A percentile compares a stretch with the other conserved stretches of the same genome.
Evolutionary conservation across 1,140 invertebrate species (phyloP).

Genomic region (Psix sp.): DNA sequence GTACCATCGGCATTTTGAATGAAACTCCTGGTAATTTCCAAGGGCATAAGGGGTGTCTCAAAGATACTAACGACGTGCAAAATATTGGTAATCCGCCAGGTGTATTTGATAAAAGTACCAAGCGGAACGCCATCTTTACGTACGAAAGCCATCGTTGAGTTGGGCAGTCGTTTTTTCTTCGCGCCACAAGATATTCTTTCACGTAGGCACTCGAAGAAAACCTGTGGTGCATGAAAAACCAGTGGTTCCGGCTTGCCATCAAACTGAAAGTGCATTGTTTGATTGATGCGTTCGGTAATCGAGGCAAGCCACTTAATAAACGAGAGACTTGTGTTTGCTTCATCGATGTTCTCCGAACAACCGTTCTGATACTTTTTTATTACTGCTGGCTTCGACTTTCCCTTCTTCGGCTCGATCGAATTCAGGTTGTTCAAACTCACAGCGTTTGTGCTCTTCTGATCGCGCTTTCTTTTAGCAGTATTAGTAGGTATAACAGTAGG

Average conservation of each 20-base stretch:
- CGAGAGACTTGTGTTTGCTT: constrained; percentile 74
- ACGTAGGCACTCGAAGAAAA: constrained; percentile 84
- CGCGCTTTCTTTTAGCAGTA: constrained; percentile 68
- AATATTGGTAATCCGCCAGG: constrained; percentile 86
- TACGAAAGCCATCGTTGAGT: constrained; percentile 79
- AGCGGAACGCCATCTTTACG: constrained; percentile 81
- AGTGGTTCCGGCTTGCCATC: constrained; percentile 84
- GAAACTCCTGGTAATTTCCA: constrained; percentile 83
- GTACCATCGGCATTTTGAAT: constrained; percentile 82
- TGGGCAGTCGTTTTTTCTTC: constrained; percentile 83
- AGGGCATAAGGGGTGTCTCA: constrained; percentile 81
- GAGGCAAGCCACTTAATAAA: constrained; percentile 85
- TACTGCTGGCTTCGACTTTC: constrained; percentile 66
- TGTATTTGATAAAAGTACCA: constrained; percentile 85
- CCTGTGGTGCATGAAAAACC: constrained; percentile 84
- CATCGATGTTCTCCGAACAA: constrained; percentile 66
- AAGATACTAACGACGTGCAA: constrained; percentile 87
- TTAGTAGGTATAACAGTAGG: constrained; percentile 21
- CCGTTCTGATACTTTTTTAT: constrained; percentile 68
- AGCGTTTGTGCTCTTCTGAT: constrained; percentile 60
- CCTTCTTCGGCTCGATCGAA: constrained; percentile 69
- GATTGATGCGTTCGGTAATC: constrained; percentile 87
- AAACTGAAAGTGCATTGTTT: constrained; percentile 88
- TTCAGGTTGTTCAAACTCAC: constrained; percentile 67
- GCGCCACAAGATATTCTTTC: constrained; percentile 82